Conservation (phyloP, 2,113 vertebrate genomes). For the Muntiacus reevesi region DNA sequence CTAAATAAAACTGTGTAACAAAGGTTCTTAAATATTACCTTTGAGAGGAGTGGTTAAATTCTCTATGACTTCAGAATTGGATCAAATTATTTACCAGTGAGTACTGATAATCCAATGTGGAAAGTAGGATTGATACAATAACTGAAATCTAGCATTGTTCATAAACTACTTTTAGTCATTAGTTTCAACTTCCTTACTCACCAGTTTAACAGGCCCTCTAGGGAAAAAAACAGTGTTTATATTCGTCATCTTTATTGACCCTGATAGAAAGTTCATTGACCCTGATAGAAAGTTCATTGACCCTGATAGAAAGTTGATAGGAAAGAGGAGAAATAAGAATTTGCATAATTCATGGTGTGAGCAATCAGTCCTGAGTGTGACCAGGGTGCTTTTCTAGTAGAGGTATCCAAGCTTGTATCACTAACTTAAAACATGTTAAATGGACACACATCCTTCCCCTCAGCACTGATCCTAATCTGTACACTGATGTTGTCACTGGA, state of each 20-base stretch:
- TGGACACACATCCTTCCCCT: not conserved
- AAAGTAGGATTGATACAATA: too few species aligned
- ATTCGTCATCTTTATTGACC: not conserved
- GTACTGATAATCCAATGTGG: not conserved
- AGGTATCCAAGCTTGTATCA: not conserved
- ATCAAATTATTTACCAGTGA: not conserved
- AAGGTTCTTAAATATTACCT: not conserved
- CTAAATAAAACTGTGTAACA: not conserved
- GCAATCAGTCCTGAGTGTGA: not conserved
- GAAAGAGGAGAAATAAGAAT: not conserved
- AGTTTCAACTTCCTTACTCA: not conserved
- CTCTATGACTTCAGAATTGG: not conserved
- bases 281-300: not conserved
- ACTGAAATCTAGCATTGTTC: not conserved
- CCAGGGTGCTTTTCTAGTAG: not conserved
- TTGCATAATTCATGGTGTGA: rapidly evolving
- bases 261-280: not conserved
- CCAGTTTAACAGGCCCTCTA: not conserved
- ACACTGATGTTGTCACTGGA: not conserved
- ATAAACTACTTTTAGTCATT: not conserved
- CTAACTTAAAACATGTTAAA: not conserved
- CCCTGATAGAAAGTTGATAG: not conserved
- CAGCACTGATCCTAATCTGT: not conserved
- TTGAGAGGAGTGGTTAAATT: not conserved
- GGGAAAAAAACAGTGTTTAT: not conserved